These are phyloP conservation scores for Stenchaetothrips biformis DNA, from an alignment of 2,888 invertebrate species.

Conservation along the genomic window DNA sequence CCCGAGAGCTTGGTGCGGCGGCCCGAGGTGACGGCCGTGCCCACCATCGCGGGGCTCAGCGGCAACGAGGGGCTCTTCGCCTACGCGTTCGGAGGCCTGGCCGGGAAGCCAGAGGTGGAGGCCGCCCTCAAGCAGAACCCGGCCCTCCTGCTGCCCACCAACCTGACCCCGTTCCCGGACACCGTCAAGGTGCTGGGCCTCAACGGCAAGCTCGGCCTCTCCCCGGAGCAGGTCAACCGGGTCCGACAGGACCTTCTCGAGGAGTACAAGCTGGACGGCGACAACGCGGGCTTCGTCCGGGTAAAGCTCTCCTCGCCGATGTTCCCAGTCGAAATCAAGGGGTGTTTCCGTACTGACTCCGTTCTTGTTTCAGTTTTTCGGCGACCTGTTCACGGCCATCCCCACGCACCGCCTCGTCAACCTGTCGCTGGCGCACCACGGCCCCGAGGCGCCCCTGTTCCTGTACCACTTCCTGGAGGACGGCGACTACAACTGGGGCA, in stretches of 20 bases:
- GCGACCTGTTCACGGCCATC: background rate
- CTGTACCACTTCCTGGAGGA: constrained; percentile 20
- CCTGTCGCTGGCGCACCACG: background rate
- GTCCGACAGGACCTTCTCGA: background rate
- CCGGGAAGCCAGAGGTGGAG: background rate
- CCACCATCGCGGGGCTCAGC: constrained; percentile 12
- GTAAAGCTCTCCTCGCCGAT: background rate
- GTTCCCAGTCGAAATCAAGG: background rate
- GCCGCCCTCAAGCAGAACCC: constrained; percentile 1
- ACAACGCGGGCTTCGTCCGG: background rate
- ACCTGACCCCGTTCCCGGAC: constrained; percentile 1
- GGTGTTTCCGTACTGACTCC: background rate
- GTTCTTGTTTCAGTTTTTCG: background rate
- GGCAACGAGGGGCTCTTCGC: background rate
- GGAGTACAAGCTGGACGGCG: background rate
- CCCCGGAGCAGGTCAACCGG: background rate
- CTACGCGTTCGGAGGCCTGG: background rate
- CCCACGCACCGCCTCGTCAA: background rate
- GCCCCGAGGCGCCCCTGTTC: background rate
- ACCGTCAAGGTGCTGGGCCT: background rate
- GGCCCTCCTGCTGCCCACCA: background rate
- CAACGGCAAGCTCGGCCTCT: background rate
- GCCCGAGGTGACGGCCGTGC: background rate
- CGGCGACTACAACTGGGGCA: constrained; percentile 20
- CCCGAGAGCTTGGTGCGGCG: background rate